Evolutionary conservation across 2,113 vertebrate species (phyloP).

Genomic region (Bubalus kerabau): DNA sequence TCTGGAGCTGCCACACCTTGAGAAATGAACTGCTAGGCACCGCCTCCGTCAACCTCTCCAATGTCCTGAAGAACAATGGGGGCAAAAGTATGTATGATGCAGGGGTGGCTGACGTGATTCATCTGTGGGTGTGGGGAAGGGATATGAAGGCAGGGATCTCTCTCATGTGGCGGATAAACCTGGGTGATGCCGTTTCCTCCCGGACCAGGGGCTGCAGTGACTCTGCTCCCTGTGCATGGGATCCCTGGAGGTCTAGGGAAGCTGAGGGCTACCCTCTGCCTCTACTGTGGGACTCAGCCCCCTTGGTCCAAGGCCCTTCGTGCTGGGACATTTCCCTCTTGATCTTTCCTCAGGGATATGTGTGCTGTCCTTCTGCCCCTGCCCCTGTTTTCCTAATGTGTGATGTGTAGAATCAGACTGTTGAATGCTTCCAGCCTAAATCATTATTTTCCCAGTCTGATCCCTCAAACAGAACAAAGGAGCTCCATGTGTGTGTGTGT

Average conservation of each 20-base stretch:
- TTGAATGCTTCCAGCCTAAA: background rate
- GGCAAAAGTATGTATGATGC: constrained; percentile 84
- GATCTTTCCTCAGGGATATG: background rate
- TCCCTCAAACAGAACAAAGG: constrained; percentile 34
- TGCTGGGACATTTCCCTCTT: background rate
- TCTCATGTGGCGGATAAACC: background rate
- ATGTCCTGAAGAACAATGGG: constrained; percentile 85
- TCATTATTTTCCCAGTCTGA: background rate
- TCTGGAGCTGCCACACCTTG: constrained; percentile 96
- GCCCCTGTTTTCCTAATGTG: background rate
- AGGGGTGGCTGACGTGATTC: background rate
- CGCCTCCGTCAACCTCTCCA: constrained; percentile 89
- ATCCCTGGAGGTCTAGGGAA: background rate
- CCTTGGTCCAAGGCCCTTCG: background rate
- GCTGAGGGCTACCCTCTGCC: background rate
- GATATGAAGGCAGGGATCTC: background rate
- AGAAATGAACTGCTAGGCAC: constrained; percentile 93
- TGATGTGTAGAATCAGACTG: background rate
- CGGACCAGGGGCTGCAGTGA: background rate
- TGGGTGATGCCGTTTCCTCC: background rate
- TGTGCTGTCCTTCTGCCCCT: background rate
- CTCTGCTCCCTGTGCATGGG: background rate
- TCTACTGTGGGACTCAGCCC: background rate
- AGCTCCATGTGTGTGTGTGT: background rate
- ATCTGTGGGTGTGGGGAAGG: background rate